Evolutionary conservation across 2,797 vertebrate species (phyloP).

Genomic region (Melopsittacus undulatus): DNA sequence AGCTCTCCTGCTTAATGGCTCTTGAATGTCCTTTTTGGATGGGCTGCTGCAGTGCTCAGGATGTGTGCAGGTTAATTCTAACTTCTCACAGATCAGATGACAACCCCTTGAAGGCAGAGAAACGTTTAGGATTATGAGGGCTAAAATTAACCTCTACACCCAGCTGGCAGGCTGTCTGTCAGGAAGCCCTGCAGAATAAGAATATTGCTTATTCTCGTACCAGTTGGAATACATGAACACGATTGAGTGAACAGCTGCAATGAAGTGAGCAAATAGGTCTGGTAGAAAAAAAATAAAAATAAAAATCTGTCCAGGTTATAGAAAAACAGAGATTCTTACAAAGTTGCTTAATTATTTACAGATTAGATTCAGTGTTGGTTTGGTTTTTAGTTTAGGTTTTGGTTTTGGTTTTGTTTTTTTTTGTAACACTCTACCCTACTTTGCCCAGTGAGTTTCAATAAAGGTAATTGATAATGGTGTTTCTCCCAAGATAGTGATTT

Average conservation of each 20-base stretch:
- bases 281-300: neutral
- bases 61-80: neutral
- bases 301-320: neutral
- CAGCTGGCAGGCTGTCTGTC: neutral
- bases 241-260: neutral
- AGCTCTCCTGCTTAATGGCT: neutral
- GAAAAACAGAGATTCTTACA: neutral
- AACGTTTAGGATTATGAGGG: neutral
- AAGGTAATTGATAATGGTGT: neutral
- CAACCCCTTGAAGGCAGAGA: neutral
- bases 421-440: neutral
- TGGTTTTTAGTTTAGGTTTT: too few relatives aligned
- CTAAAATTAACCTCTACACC: slow-evolving; percentile 11
- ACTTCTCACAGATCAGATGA: neutral
- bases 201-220: neutral
- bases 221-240: neutral
- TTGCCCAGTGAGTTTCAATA: neutral
- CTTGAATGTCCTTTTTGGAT: neutral
- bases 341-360: neutral
- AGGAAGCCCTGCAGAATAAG: neutral
- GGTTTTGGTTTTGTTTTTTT: too few relatives aligned
- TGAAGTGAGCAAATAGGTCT: neutral
- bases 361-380: neutral
- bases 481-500: neutral
- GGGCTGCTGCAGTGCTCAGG: neutral